phyloP scores from a whole-genome alignment of 2,888 invertebrate genomes.

The Eupithecia inturbata region DNA sequence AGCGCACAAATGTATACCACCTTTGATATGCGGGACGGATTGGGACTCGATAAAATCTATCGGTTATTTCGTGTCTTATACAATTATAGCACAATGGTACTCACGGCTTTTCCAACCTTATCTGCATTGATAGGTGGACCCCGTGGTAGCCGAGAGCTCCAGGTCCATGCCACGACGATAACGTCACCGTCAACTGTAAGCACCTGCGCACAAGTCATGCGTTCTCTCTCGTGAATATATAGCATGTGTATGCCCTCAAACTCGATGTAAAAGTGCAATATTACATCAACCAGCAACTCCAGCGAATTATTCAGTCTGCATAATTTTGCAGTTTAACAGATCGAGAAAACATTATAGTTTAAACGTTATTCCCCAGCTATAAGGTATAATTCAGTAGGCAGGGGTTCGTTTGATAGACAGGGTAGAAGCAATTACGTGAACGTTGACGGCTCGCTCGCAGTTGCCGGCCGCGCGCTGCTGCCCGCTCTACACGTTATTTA shows the following conservation, averaged over 20 bases:
- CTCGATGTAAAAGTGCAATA: not conserved
- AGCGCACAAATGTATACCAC: not conserved
- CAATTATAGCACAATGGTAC: not conserved
- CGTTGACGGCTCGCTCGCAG: slow-evolving; percentile 3
- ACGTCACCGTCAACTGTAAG: not conserved
- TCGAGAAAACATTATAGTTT: not conserved
- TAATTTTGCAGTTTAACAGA: slow-evolving; percentile 7
- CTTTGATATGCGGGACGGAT: not conserved
- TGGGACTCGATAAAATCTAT: not conserved
- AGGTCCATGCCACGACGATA: not conserved
- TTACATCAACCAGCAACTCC: slow-evolving; percentile 4
- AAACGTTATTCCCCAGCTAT: not conserved
- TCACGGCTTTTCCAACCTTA: not conserved
- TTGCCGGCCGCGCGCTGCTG: not conserved
- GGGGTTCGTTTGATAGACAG: slow-evolving; percentile 2
- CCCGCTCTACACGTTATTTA: not conserved
- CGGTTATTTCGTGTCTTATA: not conserved
- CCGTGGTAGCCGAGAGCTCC: not conserved
- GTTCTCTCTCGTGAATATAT: not conserved
- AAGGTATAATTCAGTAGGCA: not conserved
- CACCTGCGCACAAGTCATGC: not conserved
- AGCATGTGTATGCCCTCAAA: not conserved
- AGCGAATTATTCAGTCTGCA: slow-evolving; percentile 7
- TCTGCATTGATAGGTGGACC: not conserved
- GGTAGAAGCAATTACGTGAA: slow-evolving; percentile 7